Conservation (phyloP, 1,140 invertebrate species). For the Yoshiicerus persimilis region DNA sequence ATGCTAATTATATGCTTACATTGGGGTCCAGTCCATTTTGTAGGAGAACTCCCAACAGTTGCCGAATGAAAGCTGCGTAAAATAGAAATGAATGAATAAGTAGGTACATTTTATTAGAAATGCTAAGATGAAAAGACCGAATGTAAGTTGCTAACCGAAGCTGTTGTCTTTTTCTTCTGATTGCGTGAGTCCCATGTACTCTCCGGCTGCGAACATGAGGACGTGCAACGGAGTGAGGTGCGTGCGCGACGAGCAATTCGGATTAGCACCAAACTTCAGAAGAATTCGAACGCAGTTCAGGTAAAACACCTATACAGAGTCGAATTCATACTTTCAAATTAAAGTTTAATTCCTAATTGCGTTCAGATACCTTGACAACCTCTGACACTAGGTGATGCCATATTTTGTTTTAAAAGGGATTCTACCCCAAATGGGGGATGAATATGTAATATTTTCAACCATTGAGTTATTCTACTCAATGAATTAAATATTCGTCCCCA, state of each 20-base stretch:
- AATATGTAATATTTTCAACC: no score
- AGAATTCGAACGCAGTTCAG: constrained; percentile 71
- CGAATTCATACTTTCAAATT: neutral
- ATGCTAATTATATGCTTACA: constrained; percentile 51
- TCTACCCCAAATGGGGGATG: no score
- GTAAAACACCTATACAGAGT: constrained; percentile 64
- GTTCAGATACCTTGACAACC: no score
- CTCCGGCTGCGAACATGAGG: constrained; percentile 62
- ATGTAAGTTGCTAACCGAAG: constrained; percentile 37
- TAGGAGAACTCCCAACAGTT: constrained; percentile 66
- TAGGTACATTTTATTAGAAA: no score
- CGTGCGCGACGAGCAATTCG: constrained; percentile 69
- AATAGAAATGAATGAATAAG: neutral
- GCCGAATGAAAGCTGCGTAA: constrained; percentile 57
- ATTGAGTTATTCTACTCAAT: no score
- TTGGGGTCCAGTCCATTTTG: constrained; percentile 71
- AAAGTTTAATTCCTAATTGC: no score
- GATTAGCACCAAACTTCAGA: constrained; percentile 64
- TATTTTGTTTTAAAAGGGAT: no score
- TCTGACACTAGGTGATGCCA: no score
- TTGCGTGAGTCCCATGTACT: constrained; percentile 68
- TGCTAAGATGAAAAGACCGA: constrained; percentile 23
- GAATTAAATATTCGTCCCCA: no score
- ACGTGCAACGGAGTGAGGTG: constrained; percentile 72
- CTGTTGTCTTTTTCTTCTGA: constrained; percentile 60